Percentiles rank a stretch among this genome's conserved stretches.
phyloP scores from a whole-genome alignment of 2,113 vertebrate species.

The Pseudorhombus dupliciocellatus region DNA sequence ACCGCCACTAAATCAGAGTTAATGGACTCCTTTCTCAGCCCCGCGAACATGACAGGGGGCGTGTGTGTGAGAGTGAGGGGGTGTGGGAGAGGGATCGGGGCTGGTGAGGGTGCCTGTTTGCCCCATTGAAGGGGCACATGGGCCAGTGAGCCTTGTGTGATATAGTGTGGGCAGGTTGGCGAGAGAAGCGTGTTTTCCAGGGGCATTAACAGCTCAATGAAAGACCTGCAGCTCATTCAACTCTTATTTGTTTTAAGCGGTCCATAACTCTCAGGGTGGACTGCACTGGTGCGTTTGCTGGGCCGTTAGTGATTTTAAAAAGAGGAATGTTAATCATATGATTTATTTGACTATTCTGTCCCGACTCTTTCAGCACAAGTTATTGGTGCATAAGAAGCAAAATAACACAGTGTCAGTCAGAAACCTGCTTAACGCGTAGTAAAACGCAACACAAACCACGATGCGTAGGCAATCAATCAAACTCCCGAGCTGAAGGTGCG shows the following conservation, averaged over 20 bases:
- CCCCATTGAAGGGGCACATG: conserved; percentile 64
- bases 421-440: conserved; percentile 33
- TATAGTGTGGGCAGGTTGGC: conserved; percentile 43
- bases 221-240: conserved; percentile 30
- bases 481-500: conserved; percentile 19
- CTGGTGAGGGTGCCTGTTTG: conserved; percentile 62
- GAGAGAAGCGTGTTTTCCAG: conserved; percentile 49
- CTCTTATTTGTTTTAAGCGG: conserved; percentile 52
- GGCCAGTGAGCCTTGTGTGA: conserved; percentile 65
- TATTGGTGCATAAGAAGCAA: conserved; percentile 44
- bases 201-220: conserved; percentile 44
- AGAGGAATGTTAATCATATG: conserved; percentile 40
- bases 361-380: conserved; percentile 27
- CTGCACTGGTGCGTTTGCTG: neutral
- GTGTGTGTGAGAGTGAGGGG: conserved; percentile 64
- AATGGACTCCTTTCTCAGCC: conserved; percentile 83
- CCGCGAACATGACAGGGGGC: conserved; percentile 77
- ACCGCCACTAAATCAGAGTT: conserved; percentile 83
- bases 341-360: conserved; percentile 52
- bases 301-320: conserved; percentile 39
- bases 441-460: conserved; percentile 44
- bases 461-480: conserved; percentile 60
- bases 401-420: conserved; percentile 53
- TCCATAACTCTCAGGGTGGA: conserved; percentile 27
- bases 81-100: conserved; percentile 53